These are phyloP conservation scores for Omphaloscelis lunosa DNA, from an alignment of 2,888 invertebrate species.

Conservation along the genomic window DNA sequence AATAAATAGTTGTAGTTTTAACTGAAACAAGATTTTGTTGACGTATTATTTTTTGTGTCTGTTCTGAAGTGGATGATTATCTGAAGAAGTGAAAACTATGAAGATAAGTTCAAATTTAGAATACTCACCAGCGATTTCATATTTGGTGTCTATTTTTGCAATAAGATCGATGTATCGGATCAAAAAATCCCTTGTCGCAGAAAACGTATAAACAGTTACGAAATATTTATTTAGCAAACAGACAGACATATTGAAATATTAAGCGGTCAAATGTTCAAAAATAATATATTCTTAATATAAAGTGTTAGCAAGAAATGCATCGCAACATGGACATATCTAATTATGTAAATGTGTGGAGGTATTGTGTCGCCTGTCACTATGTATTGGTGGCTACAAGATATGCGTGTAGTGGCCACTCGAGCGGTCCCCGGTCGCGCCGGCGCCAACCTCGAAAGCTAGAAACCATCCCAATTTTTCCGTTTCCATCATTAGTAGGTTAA, in stretches of 20 bases:
- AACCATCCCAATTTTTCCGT: slow-evolving; percentile 79
- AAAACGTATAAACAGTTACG: background rate
- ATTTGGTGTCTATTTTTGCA: background rate
- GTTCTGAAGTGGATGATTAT: background rate
- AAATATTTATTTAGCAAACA: slow-evolving; percentile 23
- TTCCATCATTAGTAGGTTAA: slow-evolving; percentile 77
- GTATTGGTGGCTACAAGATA: slow-evolving; percentile 63
- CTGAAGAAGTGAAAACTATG: background rate
- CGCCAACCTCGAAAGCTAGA: slow-evolving; percentile 78
- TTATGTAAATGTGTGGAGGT: slow-evolving; percentile 74
- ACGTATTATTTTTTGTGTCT: background rate
- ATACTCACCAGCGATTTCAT: background rate
- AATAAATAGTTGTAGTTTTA: background rate
- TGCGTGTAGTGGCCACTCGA: slow-evolving; percentile 65
- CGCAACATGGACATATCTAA: slow-evolving; percentile 70
- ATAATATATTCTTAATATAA: slow-evolving; percentile 26
- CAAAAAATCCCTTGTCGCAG: background rate
- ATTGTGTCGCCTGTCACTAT: slow-evolving; percentile 72
- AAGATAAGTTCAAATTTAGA: too few relatives aligned
- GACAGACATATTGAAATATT: slow-evolving; percentile 27
- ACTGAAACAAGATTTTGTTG: background rate
- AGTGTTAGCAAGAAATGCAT: slow-evolving; percentile 68
- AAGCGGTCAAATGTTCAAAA: slow-evolving; percentile 39
- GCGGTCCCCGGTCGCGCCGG: slow-evolving; percentile 69
- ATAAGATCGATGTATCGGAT: background rate